A percentile compares a stretch with the other conserved stretches of the same genome.
phyloP scores from a whole-genome alignment of 2,797 vertebrate species.

The Bovichtus diacanthus region DNA sequence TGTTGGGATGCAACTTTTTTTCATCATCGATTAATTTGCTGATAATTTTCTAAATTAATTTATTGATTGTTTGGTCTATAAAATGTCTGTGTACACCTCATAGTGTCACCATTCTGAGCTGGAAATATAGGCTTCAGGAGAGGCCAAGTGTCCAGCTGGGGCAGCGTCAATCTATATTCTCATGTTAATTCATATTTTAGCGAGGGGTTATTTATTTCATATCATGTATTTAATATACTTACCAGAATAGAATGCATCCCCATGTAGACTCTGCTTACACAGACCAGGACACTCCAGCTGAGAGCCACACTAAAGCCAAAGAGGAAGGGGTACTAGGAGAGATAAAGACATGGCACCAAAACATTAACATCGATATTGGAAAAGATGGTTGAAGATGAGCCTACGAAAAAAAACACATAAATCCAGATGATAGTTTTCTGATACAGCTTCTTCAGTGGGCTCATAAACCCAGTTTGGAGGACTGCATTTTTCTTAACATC shows the following conservation, averaged over 20 bases:
- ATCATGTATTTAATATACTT: conserved; percentile 59
- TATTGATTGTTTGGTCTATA: no score
- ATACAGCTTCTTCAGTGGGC: not conserved
- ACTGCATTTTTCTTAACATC: not conserved
- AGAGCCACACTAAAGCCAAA: conserved; percentile 90
- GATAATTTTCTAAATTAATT: no score
- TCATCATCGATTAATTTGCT: no score
- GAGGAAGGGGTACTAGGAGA: conserved; percentile 90
- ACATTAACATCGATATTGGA: not conserved
- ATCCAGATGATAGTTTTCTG: not conserved
- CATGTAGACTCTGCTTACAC: conserved; percentile 98
- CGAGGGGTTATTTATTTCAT: not conserved
- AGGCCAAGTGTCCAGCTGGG: not conserved
- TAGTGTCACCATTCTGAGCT: not conserved
- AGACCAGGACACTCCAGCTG: conserved; percentile 95
- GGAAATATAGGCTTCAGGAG: not conserved
- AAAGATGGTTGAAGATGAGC: not conserved
- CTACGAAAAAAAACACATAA: not conserved
- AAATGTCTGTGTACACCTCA: not conserved
- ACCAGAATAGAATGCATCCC: conserved; percentile 99
- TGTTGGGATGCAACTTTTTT: not conserved
- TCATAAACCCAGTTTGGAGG: not conserved
- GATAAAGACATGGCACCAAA: conserved; percentile 5
- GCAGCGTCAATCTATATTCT: not conserved
- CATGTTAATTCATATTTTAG: not conserved